A percentile compares a stretch with the other conserved stretches of the same genome.
phyloP scores from a whole-genome alignment of 1,140 invertebrate species.

The Heliconius melpomene region DNA sequence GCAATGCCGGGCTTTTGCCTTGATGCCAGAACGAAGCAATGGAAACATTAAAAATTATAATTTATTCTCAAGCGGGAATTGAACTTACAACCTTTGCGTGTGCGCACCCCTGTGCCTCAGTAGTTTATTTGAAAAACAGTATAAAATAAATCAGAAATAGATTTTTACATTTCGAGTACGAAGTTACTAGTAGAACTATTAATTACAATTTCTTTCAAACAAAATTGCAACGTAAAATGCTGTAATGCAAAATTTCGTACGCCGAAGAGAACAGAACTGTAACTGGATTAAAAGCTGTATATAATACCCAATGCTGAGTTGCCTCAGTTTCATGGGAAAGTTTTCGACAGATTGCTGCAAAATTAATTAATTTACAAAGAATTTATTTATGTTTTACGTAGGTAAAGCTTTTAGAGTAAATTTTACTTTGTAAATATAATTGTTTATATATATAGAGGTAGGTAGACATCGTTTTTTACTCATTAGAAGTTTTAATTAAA shows the following conservation, averaged over 20 bases:
- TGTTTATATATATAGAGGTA: background rate
- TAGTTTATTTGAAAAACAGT: background rate
- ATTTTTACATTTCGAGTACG: slow-evolving; percentile 55
- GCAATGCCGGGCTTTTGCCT: no score
- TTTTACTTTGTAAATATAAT: slow-evolving; percentile 8
- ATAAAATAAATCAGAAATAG: slow-evolving; percentile 40
- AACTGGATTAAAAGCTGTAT: slow-evolving; percentile 37
- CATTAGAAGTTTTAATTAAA: background rate
- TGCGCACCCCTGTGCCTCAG: background rate
- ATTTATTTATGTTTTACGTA: slow-evolving; percentile 23
- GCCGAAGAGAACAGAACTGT: slow-evolving; percentile 21
- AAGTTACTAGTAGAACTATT: slow-evolving; percentile 36
- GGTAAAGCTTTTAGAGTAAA: slow-evolving; percentile 11
- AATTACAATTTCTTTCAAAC: slow-evolving; percentile 40
- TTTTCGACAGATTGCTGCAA: slow-evolving; percentile 34
- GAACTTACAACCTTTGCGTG: no score
- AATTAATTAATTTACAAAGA: slow-evolving; percentile 29
- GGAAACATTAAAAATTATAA: no score
- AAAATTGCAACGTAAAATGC: slow-evolving; percentile 29
- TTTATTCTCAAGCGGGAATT: no score
- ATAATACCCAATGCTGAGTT: slow-evolving; percentile 30
- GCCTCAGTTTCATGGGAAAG: slow-evolving; percentile 26
- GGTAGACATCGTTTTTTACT: background rate
- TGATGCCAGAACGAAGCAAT: no score
- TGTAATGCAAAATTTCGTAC: slow-evolving; percentile 34